phyloP scores from a whole-genome alignment of 2,888 invertebrate genomes.

The Ganaspis brasiliensis region DNA sequence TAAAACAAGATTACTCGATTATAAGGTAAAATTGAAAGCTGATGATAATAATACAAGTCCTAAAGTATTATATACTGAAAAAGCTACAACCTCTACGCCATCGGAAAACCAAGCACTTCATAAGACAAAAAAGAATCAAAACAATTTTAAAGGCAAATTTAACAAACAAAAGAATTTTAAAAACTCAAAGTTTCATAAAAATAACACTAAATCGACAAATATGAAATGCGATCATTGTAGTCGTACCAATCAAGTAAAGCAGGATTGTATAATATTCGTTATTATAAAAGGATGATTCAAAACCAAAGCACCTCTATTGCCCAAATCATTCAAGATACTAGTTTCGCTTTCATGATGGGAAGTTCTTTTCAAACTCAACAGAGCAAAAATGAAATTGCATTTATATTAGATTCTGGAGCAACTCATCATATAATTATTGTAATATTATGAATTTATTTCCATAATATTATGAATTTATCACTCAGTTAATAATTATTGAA shows the following conservation, averaged over 20 bases:
- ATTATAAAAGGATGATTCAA: constrained; percentile 56
- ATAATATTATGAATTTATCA: too few species aligned
- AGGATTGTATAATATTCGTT: constrained; percentile 68
- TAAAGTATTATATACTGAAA: constrained; percentile 67
- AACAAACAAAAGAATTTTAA: background rate
- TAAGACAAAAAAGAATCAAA: background rate
- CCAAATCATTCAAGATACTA: background rate
- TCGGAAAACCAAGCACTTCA: background rate
- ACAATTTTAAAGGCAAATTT: background rate
- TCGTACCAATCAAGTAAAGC: constrained; percentile 68
- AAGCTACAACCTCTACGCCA: constrained; percentile 46
- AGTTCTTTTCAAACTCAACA: background rate
- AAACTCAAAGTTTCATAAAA: background rate
- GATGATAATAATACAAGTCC: constrained; percentile 64
- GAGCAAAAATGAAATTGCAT: background rate
- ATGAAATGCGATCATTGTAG: constrained; percentile 69
- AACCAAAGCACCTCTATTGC: background rate
- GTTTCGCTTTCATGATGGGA: background rate
- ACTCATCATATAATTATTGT: too few species aligned
- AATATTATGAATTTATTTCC: too few species aligned
- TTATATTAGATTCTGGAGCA: constrained; percentile 8
- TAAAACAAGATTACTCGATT: constrained; percentile 66
- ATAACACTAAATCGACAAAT: background rate
- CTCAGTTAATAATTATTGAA: too few species aligned
- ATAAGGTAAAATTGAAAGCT: constrained; percentile 59